Evolutionary conservation across 2,797 vertebrate genomes (phyloP).

Genomic region (Natrix natrix): DNA sequence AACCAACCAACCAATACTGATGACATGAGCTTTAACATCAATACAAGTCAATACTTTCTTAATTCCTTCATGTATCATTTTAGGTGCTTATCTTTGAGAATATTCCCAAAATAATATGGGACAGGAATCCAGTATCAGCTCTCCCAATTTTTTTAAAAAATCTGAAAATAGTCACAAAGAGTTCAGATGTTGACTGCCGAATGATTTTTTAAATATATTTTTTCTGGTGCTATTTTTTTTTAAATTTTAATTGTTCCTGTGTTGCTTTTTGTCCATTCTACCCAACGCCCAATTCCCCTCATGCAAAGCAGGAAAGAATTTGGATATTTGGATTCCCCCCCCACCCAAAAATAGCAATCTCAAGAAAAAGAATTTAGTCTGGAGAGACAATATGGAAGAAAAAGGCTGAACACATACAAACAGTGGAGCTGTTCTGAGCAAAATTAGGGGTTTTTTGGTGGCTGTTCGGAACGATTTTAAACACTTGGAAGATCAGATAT

Average conservation of each 20-base stretch:
- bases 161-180: neutral
- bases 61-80: neutral
- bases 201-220: neutral
- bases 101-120: neutral
- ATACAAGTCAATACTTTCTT: neutral
- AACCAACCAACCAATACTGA: neutral
- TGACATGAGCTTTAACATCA: neutral
- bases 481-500: neutral
- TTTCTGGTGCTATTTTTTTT: neutral
- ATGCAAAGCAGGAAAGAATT: neutral
- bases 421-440: neutral
- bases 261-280: neutral
- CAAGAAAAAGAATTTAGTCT: neutral
- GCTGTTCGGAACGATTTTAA: neutral
- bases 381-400: neutral
- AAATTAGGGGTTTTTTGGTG: neutral
- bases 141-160: neutral
- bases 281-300: neutral
- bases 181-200: neutral
- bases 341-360: neutral
- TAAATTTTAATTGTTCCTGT: neutral
- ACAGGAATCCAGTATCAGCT: neutral
- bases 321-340: neutral
- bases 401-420: neutral
- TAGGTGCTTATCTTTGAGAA: neutral